Percentiles rank a stretch among this genome's conserved stretches.
These are phyloP conservation scores for Poecile montanus DNA, from an alignment of 2,797 vertebrate genomes.

Conservation along the genomic window DNA sequence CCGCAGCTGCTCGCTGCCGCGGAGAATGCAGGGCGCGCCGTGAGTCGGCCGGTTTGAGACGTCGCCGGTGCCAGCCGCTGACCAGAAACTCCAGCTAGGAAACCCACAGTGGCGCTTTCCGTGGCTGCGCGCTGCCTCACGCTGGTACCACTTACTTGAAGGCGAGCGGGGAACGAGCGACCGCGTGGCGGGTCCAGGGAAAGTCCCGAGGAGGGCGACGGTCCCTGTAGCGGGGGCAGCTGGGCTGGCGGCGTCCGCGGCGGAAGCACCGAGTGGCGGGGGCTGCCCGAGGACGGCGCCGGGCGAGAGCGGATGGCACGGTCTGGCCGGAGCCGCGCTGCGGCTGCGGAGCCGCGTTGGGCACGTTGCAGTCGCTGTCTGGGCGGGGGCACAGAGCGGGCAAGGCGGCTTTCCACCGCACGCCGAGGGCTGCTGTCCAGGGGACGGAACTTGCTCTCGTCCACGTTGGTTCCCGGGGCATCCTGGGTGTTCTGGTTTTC, in stretches of 20 bases:
- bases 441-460: too few relatives aligned
- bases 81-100: not conserved
- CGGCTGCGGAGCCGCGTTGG: not conserved
- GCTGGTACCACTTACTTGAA: not conserved
- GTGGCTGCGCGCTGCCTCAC: too few relatives aligned
- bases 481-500: not conserved
- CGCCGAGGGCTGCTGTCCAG: not conserved
- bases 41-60: not conserved
- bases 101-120: not conserved
- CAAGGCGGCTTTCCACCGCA: not conserved
- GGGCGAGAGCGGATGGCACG: not conserved
- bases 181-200: not conserved
- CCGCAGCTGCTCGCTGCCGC: too few relatives aligned
- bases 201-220: not conserved
- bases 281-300: too few relatives aligned
- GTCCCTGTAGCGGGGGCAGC: not conserved
- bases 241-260: too few relatives aligned
- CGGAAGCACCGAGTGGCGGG: not conserved
- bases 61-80: not conserved
- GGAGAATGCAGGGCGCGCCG: too few relatives aligned
- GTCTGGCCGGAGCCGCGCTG: not conserved
- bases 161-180: too few relatives aligned
- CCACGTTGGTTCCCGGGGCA: not conserved
- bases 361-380: not conserved
- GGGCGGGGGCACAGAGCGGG: not conserved